Evolutionary conservation across 1,140 invertebrate species (phyloP).

Genomic region (Dolichoris vasculosae): DNA sequence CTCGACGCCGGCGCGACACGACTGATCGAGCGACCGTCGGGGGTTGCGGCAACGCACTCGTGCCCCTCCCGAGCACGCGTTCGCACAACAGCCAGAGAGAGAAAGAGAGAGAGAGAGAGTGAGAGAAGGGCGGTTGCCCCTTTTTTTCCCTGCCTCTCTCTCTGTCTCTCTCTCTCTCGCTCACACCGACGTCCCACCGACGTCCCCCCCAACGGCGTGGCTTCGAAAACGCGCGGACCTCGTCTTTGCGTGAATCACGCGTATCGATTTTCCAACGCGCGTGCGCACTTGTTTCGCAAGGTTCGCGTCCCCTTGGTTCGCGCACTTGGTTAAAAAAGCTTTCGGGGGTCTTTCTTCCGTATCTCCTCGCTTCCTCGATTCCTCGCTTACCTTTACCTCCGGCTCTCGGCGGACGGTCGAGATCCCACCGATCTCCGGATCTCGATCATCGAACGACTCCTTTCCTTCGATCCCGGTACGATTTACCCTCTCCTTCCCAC

Average conservation of each 20-base stretch:
- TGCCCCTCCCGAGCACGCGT: constrained; percentile 42
- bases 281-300: neutral
- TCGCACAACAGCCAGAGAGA: too few relatives aligned
- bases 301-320: neutral
- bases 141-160: too few relatives aligned
- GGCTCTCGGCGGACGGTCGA: too few relatives aligned
- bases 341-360: too few relatives aligned
- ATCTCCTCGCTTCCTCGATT: neutral
- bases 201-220: neutral
- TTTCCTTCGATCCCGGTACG: too few relatives aligned
- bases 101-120: too few relatives aligned
- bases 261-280: constrained; percentile 72
- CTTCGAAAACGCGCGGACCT: neutral
- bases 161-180: constrained; percentile 52
- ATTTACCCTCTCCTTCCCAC: too few relatives aligned
- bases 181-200: neutral
- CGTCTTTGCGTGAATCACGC: constrained; percentile 72
- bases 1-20: constrained; percentile 63
- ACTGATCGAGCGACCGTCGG: constrained; percentile 74
- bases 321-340: neutral
- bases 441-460: too few relatives aligned
- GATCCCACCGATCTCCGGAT: too few relatives aligned
- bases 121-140: neutral
- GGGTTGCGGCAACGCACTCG: constrained; percentile 61
- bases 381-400: too few relatives aligned